phyloP scores from a whole-genome alignment of 1,140 invertebrate genomes.

The Epicauta chinensis region DNA sequence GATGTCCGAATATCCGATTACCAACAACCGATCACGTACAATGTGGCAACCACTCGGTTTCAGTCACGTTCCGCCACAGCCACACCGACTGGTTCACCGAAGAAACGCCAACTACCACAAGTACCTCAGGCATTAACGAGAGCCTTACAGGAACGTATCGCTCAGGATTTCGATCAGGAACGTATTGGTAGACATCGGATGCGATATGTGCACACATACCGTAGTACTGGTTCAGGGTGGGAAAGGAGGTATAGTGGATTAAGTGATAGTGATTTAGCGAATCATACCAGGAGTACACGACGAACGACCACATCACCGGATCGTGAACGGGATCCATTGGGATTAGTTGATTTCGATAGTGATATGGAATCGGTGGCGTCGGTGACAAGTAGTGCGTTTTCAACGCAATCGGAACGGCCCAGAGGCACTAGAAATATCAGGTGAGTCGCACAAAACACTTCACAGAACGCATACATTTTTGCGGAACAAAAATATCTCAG shows the following conservation, averaged over 20 bases:
- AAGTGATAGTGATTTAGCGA: conserved; percentile 73
- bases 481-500: no score
- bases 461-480: no score
- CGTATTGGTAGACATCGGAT: conserved; percentile 48
- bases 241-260: conserved; percentile 72
- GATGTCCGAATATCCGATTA: conserved; percentile 48
- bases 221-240: conserved; percentile 65
- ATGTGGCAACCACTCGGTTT: conserved; percentile 48
- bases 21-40: conserved; percentile 31
- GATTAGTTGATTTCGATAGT: conserved; percentile 69
- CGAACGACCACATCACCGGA: conserved; percentile 50
- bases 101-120: conserved; percentile 91
- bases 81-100: conserved; percentile 90
- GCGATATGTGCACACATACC: conserved; percentile 54
- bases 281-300: conserved; percentile 50
- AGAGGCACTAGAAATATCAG: conserved; percentile 63
- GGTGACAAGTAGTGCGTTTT: conserved; percentile 84
- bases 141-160: conserved; percentile 62
- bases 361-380: conserved; percentile 84
- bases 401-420: conserved; percentile 83
- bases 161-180: conserved; percentile 79
- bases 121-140: conserved; percentile 63
- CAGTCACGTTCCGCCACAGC: conserved; percentile 81
- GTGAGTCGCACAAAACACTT: conserved; percentile 45
- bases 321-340: conserved; percentile 54